phyloP scores from a whole-genome alignment of 2,888 invertebrate species.

The Carpatolechia fugitivella region DNA sequence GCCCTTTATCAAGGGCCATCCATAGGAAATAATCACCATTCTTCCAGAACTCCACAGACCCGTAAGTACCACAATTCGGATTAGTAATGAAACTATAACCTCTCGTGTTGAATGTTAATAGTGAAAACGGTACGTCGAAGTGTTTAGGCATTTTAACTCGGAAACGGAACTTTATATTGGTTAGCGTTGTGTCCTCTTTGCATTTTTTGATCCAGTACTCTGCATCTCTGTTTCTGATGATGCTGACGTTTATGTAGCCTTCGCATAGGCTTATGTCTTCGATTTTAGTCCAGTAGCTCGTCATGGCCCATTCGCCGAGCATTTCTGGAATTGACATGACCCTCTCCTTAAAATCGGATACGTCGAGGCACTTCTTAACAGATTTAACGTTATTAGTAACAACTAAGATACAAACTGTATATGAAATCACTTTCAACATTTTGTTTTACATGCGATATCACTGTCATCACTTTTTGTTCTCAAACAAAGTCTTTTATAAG shows the following conservation, averaged over 20 bases:
- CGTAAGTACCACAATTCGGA: not conserved
- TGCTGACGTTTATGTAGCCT: not conserved
- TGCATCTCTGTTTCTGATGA: not conserved
- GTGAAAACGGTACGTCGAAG: not conserved
- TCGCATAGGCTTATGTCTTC: not conserved
- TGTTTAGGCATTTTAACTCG: not conserved
- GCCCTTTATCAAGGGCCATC: not conserved
- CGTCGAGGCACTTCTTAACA: not conserved
- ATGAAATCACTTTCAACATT: not conserved
- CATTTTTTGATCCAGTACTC: not conserved
- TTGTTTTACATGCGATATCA: not conserved
- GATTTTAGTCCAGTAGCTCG: not conserved
- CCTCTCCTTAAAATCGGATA: not conserved
- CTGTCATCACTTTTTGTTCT: no score
- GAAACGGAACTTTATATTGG: not conserved
- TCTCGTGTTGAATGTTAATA: not conserved
- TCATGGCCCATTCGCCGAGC: not conserved
- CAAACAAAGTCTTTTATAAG: no score
- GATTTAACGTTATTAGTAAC: not conserved
- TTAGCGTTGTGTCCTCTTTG: not conserved
- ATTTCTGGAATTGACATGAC: not conserved
- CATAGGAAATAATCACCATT: constrained; percentile 1
- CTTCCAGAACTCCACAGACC: not conserved
- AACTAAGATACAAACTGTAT: not conserved
- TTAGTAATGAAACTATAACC: not conserved